phyloP scores from a whole-genome alignment of 2,113 vertebrate species.

The Strigops habroptila region DNA sequence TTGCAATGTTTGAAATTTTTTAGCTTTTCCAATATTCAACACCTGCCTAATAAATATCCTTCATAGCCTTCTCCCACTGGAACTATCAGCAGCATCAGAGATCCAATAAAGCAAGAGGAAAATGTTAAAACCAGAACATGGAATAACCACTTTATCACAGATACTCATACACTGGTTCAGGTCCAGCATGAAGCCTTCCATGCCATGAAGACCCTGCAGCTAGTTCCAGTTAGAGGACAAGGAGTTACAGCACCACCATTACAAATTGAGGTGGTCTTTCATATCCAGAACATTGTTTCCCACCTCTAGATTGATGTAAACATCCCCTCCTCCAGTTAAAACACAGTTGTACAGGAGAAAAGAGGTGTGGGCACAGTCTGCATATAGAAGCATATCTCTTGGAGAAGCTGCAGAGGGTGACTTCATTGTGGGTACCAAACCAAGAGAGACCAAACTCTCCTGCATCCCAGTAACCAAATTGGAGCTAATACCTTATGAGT shows the following conservation, averaged over 20 bases:
- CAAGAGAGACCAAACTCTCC: neutral
- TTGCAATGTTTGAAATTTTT: neutral
- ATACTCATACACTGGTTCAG: neutral
- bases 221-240: neutral
- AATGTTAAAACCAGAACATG: neutral
- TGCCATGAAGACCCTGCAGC: neutral
- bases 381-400: neutral
- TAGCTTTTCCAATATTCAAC: neutral
- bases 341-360: neutral
- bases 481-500: neutral
- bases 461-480: rapidly evolving
- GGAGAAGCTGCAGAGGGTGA: neutral
- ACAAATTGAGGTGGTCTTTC: neutral
- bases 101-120: neutral
- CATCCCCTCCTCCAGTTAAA: neutral
- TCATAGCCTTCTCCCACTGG: neutral
- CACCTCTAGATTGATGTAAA: neutral
- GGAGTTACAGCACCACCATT: neutral
- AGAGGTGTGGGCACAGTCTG: neutral
- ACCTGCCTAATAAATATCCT: neutral
- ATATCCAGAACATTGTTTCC: neutral
- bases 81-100: neutral
- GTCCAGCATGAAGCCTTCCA: neutral
- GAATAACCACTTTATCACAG: neutral
- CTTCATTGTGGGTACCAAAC: neutral